These are phyloP conservation scores for Drosophila pseudoananassae DNA, from an alignment of 1,140 invertebrate species.

Conservation along the genomic window DNA sequence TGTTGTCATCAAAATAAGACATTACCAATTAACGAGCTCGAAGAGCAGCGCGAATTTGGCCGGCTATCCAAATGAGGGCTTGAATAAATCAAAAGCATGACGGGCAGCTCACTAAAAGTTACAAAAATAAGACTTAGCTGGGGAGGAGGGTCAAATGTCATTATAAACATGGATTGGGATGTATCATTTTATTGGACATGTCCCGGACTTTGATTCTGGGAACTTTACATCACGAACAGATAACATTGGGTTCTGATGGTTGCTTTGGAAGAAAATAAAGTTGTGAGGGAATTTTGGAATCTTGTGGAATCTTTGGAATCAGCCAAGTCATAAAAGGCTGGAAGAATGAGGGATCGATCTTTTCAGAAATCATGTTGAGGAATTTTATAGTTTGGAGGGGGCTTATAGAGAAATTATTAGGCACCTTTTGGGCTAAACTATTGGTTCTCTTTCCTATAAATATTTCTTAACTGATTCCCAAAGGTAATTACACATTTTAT, in stretches of 20 bases:
- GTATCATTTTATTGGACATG: slow-evolving; percentile 19
- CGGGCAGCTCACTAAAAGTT: neutral
- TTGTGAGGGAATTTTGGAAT: slow-evolving; percentile 6
- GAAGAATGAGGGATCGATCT: slow-evolving; percentile 5
- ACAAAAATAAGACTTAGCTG: slow-evolving; percentile 14
- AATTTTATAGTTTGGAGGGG: neutral
- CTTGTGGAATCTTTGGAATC: too few species aligned
- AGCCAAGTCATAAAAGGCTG: too few species aligned
- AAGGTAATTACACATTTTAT: slow-evolving; percentile 39
- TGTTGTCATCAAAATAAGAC: slow-evolving; percentile 45
- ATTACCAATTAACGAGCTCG: slow-evolving; percentile 29
- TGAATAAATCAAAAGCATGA: slow-evolving; percentile 14
- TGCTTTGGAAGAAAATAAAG: slow-evolving; percentile 14
- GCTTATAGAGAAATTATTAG: neutral
- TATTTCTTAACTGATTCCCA: neutral
- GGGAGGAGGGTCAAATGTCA: slow-evolving; percentile 13
- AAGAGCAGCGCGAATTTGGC: slow-evolving; percentile 17
- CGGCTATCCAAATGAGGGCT: slow-evolving; percentile 17
- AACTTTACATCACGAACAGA: slow-evolving; percentile 39
- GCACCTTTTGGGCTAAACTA: too few species aligned
- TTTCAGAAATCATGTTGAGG: neutral
- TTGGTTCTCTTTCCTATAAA: neutral
- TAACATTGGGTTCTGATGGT: slow-evolving; percentile 14
- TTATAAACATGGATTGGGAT: slow-evolving; percentile 33
- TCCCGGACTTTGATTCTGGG: slow-evolving; percentile 13